Evolutionary conservation across 2,888 invertebrate genomes (phyloP).

Genomic region (Apamea anceps): DNA sequence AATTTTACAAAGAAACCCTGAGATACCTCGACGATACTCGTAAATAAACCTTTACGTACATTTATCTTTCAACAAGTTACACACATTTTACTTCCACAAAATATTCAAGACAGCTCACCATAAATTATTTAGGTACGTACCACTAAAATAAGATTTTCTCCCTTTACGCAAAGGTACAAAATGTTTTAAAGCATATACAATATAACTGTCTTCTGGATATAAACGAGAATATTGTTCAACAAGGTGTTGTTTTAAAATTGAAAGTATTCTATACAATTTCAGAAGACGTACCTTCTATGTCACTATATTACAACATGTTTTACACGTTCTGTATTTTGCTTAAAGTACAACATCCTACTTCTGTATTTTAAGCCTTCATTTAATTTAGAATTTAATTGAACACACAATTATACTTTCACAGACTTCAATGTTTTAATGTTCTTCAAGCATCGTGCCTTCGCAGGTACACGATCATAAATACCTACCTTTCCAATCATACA

Average conservation of each 20-base stretch:
- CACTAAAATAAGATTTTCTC: no score
- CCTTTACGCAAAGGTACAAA: no score
- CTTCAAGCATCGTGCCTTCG: no score
- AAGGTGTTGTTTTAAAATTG: constrained; percentile 2
- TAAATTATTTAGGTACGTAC: constrained; percentile 1
- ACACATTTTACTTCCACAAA: constrained; percentile 20
- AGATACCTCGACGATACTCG: background rate
- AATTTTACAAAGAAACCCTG: constrained; percentile 10
- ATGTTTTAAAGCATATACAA: background rate
- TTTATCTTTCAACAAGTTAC: constrained; percentile 5
- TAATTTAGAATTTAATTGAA: no score
- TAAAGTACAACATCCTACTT: no score
- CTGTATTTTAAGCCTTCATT: no score
- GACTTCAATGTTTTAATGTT: no score
- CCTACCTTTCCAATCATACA: no score
- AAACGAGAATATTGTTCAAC: constrained; percentile 7
- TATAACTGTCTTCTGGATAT: background rate
- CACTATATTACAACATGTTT: no score
- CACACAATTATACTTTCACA: no score
- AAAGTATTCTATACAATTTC: background rate
- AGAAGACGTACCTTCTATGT: background rate
- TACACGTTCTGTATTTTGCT: no score
- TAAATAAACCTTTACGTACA: constrained; percentile 14
- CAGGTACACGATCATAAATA: no score
- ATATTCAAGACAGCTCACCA: constrained; percentile 31